Percentiles rank a stretch among this genome's conserved stretches.
Conservation (phyloP, 2,113 vertebrate genomes). For the Pedionomus torquatus region DNA sequence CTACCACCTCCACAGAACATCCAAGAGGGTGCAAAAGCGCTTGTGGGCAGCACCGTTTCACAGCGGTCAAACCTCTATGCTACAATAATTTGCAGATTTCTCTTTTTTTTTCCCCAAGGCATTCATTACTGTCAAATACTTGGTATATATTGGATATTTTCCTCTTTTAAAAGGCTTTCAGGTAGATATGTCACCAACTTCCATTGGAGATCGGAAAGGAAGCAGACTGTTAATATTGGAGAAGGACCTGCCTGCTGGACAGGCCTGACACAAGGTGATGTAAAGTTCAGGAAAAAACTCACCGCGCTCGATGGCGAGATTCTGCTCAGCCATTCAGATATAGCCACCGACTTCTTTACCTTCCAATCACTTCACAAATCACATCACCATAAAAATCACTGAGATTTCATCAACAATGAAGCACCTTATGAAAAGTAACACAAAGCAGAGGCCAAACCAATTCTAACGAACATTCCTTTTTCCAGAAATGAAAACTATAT, state of each 20-base stretch:
- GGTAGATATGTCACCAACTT: neutral
- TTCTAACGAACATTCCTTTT: neutral
- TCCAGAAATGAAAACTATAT: neutral
- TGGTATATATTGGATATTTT: neutral
- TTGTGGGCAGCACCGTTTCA: neutral
- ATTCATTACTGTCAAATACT: neutral
- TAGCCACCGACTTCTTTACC: neutral
- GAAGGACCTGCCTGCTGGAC: neutral
- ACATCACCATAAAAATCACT: neutral
- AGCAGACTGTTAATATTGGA: neutral
- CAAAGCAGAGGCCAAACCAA: neutral
- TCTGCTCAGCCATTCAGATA: neutral
- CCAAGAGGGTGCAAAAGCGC: neutral
- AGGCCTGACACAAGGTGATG: neutral
- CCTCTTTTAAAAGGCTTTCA: neutral
- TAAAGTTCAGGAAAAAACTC: neutral
- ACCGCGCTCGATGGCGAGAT: neutral
- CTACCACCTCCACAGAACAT: neutral
- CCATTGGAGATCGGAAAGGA: neutral
- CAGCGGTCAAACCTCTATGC: neutral
- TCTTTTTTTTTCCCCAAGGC: accelerated
- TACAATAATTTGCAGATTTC: neutral
- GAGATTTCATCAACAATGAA: neutral
- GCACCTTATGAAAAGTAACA: neutral
- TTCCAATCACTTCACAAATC: neutral